Percentiles rank a stretch among this genome's conserved stretches.
phyloP scores from a whole-genome alignment of 2,113 vertebrate genomes.

The Pedetes capensis region DNA sequence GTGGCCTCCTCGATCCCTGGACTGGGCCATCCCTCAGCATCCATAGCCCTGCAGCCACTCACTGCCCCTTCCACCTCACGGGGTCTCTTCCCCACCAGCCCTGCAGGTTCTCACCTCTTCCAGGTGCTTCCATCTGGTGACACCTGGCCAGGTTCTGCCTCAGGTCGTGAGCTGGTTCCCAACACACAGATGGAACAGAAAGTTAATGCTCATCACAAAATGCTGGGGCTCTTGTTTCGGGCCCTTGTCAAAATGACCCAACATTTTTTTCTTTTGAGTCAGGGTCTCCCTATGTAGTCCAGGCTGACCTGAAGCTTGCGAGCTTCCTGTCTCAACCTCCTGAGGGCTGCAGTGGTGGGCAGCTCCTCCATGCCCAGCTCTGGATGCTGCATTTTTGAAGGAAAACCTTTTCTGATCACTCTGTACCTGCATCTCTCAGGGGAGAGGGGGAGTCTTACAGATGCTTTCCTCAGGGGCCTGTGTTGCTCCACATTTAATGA shows the following conservation, averaged over 20 bases:
- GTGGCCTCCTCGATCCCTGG: no score
- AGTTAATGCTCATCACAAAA: not conserved
- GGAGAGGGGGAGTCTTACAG: not conserved
- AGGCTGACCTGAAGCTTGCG: not conserved
- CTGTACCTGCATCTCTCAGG: no score
- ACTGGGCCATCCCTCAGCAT: no score
- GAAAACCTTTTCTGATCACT: no score
- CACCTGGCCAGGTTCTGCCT: slow-evolving; percentile 2
- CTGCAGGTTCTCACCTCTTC: slow-evolving; percentile 43
- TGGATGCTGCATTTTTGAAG: not conserved
- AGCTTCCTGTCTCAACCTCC: not conserved
- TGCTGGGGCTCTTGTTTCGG: not conserved
- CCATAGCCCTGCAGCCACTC: no score
- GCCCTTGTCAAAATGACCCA: not conserved
- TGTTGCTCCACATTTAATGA: fast-evolving
- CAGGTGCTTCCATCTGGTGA: slow-evolving; percentile 38
- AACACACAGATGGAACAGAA: slow-evolving; percentile 20
- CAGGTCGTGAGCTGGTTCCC: slow-evolving; percentile 44
- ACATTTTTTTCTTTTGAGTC: not conserved
- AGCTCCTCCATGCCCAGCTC: no score
- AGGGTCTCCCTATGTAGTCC: not conserved
- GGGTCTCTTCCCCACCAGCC: no score
- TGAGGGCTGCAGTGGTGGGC: not conserved
- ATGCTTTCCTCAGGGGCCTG: not conserved
- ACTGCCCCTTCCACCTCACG: no score